These are phyloP conservation scores for Caenorhabditis brenneri DNA, from an alignment of 1,140 invertebrate genomes.

Conservation along the genomic window DNA sequence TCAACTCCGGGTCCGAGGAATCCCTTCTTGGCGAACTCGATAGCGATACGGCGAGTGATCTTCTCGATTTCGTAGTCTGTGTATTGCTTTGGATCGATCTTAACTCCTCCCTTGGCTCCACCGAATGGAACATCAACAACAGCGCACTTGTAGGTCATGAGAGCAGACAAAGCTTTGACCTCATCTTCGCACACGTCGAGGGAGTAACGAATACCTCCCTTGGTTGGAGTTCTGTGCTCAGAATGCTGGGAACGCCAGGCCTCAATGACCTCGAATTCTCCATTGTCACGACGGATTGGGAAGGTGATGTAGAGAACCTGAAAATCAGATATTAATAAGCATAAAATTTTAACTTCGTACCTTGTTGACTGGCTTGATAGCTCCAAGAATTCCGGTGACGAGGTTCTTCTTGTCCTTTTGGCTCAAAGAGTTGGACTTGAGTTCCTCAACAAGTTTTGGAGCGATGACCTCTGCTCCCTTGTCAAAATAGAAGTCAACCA, in stretches of 20 bases:
- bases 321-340: background rate
- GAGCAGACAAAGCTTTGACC: slow-evolving; percentile 88
- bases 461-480: slow-evolving; percentile 71
- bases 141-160: slow-evolving; percentile 96
- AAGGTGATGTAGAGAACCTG: slow-evolving; percentile 79
- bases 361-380: slow-evolving; percentile 60
- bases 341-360: slow-evolving; percentile 25
- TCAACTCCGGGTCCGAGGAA: slow-evolving; percentile 87
- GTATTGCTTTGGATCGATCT: slow-evolving; percentile 93
- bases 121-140: slow-evolving; percentile 92
- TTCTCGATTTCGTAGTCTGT: slow-evolving; percentile 92
- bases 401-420: slow-evolving; percentile 58
- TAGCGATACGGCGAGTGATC: slow-evolving; percentile 93
- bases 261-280: slow-evolving; percentile 93
- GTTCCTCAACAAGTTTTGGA: slow-evolving; percentile 71
- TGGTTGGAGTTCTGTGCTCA: slow-evolving; percentile 91
- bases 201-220: slow-evolving; percentile 98
- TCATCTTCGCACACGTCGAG: slow-evolving; percentile 87
- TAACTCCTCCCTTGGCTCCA: slow-evolving; percentile 95
- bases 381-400: slow-evolving; percentile 55
- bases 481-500: slow-evolving; percentile 71
- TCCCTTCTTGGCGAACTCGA: slow-evolving; percentile 97
- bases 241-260: slow-evolving; percentile 96
- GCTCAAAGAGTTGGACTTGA: slow-evolving; percentile 66
- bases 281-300: slow-evolving; percentile 89